Evolutionary conservation across 2,888 invertebrate genomes (phyloP).

Genomic region (Baccha elongata): DNA sequence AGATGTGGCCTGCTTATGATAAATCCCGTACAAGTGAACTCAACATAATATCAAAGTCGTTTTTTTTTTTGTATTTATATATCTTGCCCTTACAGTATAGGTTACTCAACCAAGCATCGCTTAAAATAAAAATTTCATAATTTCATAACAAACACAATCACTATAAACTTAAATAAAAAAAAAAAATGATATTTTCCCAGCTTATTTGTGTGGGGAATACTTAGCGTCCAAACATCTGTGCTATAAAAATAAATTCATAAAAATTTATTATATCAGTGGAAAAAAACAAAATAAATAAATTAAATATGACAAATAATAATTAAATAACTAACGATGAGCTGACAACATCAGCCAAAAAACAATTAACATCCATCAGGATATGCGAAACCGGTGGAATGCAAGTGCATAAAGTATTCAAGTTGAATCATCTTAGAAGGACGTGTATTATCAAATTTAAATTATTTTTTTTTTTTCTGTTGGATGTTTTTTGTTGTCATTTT

Average conservation of each 20-base stretch:
- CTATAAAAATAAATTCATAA: constrained; percentile 26
- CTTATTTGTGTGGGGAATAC: constrained; percentile 30
- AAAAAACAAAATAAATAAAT: constrained; percentile 37
- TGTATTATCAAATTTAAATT: constrained; percentile 63
- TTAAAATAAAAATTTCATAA: constrained; percentile 58
- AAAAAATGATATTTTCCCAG: constrained; percentile 15
- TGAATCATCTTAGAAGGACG: constrained; percentile 54
- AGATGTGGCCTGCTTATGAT: too few species aligned
- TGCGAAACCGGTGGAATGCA: constrained; percentile 25
- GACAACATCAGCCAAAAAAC: constrained; percentile 61
- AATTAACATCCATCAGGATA: constrained; percentile 61
- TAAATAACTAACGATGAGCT: constrained; percentile 74
- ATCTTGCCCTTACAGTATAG: too few species aligned
- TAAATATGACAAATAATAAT: constrained; percentile 69
- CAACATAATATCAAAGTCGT: too few species aligned
- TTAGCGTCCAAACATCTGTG: constrained; percentile 42
- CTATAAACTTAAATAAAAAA: constrained; percentile 58
- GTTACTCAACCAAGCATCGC: too few species aligned
- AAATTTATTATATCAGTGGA: neutral
- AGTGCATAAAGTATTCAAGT: constrained; percentile 50
- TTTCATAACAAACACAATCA: constrained; percentile 66
- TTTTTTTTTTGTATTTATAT: too few species aligned
- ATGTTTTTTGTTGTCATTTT: constrained; percentile 9
- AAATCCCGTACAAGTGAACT: too few species aligned
- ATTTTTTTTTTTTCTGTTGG: constrained; percentile 31